phyloP scores from a whole-genome alignment of 2,888 invertebrate species.

The Latrodectus elegans region DNA sequence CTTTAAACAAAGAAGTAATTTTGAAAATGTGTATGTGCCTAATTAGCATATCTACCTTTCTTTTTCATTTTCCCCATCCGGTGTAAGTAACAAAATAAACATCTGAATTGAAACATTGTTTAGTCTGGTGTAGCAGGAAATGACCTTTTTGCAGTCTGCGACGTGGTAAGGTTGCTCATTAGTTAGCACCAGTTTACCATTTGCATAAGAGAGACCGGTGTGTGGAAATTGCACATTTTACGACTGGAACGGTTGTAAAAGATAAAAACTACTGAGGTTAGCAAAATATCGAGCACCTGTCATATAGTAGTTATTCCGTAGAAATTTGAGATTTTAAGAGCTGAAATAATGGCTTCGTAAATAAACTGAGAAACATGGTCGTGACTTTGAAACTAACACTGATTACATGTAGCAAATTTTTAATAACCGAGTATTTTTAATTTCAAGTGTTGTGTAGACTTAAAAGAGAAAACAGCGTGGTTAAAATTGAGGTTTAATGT shows the following conservation, averaged over 20 bases:
- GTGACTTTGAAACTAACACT: conserved; percentile 1
- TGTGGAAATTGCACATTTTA: conserved; percentile 38
- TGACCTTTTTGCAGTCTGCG: conserved; percentile 49
- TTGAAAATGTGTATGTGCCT: not conserved
- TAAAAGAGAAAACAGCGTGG: too few relatives aligned
- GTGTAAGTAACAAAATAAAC: conserved; percentile 22
- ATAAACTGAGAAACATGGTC: conserved; percentile 3
- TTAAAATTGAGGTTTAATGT: too few relatives aligned
- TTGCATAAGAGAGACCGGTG: conserved; percentile 34
- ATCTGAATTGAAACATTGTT: conserved; percentile 34
- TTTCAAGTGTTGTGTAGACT: too few relatives aligned
- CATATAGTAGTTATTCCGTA: conserved; percentile 8
- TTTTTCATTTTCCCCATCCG: conserved; percentile 13
- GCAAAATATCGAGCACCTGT: conserved; percentile 45
- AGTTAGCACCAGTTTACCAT: conserved; percentile 29
- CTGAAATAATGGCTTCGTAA: conserved; percentile 15
- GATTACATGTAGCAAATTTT: not conserved
- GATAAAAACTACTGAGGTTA: conserved; percentile 32
- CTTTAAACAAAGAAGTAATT: too few relatives aligned
- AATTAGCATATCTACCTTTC: conserved; percentile 17
- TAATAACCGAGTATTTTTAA: too few relatives aligned
- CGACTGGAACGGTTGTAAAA: conserved; percentile 34
- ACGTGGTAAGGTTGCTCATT: conserved; percentile 31
- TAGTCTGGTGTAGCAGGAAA: conserved; percentile 47
- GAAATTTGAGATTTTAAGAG: conserved; percentile 19